Conservation (phyloP, 2,113 vertebrate species). For the Psilopogon haemacephalus region DNA sequence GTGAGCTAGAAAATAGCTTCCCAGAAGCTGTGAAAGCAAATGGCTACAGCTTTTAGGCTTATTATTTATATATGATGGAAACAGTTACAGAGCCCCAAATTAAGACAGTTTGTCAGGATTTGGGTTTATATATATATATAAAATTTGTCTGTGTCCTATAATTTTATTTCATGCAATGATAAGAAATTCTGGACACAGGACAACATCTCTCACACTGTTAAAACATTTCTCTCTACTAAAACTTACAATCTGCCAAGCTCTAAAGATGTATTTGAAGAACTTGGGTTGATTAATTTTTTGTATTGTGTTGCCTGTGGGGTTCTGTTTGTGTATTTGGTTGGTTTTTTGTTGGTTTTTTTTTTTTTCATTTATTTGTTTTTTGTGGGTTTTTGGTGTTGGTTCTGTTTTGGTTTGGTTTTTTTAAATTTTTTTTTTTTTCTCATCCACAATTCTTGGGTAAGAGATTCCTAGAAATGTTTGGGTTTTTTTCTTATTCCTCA, state of each 20-base stretch:
- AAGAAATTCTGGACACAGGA: neutral
- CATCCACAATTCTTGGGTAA: neutral
- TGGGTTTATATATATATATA: neutral
- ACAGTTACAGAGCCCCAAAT: neutral
- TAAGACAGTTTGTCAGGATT: neutral
- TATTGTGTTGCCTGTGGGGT: fast-evolving
- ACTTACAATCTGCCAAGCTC: neutral
- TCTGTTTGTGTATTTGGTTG: too few species aligned
- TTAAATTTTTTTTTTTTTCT: too few species aligned
- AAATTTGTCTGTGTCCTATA: neutral
- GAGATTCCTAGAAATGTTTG: neutral
- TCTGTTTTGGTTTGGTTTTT: too few species aligned
- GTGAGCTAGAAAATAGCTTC: conserved; percentile 5
- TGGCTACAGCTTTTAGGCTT: neutral
- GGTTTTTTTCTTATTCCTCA: neutral
- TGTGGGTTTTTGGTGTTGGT: too few species aligned
- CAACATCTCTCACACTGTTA: neutral
- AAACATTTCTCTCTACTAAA: neutral
- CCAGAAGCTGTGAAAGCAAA: neutral
- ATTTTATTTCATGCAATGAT: neutral
- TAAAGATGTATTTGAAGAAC: neutral
- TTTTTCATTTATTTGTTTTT: too few species aligned
- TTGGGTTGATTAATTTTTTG: neutral
- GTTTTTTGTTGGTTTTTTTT: too few species aligned
- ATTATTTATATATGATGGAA: neutral